Percentiles rank a stretch among this genome's conserved stretches.
Evolutionary conservation across 2,113 vertebrate genomes (phyloP).

Genomic region (Pseudopodoces humilis): DNA sequence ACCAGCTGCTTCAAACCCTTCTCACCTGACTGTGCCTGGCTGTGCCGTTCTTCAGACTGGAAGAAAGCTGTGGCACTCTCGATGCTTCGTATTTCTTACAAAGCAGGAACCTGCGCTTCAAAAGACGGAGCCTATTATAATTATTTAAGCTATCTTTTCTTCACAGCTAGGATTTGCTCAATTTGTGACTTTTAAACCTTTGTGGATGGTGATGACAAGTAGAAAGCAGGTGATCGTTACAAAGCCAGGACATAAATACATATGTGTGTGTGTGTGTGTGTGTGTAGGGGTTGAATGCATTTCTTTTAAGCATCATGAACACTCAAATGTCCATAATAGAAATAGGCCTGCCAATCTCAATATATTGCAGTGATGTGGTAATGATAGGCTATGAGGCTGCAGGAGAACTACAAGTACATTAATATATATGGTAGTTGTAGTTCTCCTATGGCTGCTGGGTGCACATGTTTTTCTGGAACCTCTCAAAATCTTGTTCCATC

Average conservation of each 20-base stretch:
- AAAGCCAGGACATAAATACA: not conserved
- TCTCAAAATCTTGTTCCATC: not conserved
- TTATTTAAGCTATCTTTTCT: not conserved
- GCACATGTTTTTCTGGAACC: not conserved
- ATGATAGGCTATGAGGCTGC: not conserved
- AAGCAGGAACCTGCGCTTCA: not conserved
- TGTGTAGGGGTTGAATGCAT: not conserved
- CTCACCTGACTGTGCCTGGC: not conserved
- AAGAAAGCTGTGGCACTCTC: fast-evolving
- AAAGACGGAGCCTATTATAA: not conserved
- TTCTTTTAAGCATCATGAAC: not conserved
- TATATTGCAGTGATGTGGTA: fast-evolving
- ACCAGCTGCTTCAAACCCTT: not conserved
- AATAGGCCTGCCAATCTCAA: not conserved
- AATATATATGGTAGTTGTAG: not conserved
- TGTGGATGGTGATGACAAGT: not conserved
- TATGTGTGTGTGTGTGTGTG: fast-evolving
- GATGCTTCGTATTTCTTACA: fast-evolving
- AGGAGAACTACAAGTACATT: not conserved
- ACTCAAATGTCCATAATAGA: not conserved
- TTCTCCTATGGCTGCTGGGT: not conserved
- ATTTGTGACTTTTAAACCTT: not conserved
- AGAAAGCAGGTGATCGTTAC: not conserved
- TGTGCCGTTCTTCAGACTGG: no score
- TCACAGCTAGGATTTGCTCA: not conserved